phyloP scores from a whole-genome alignment of 2,888 invertebrate genomes.

The Cetonia aurata region DNA sequence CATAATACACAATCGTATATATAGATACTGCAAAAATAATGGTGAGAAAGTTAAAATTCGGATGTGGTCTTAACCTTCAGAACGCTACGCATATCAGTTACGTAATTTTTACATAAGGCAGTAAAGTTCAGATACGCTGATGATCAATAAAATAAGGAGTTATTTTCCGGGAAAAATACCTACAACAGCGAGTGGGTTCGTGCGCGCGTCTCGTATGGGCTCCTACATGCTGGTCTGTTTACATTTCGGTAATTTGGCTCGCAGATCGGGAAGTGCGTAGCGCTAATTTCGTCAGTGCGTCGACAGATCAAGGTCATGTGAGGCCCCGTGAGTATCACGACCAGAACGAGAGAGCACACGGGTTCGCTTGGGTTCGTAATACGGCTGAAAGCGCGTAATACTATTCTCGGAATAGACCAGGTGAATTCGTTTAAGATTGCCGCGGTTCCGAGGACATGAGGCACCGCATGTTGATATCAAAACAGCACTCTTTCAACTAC shows the following conservation, averaged over 20 bases:
- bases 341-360: conserved; percentile 18
- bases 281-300: conserved; percentile 49
- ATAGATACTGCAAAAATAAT: too few relatives aligned
- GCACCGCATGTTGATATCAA: conserved; percentile 3
- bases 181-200: conserved; percentile 1
- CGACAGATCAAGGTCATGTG: conserved; percentile 47
- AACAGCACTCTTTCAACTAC: too few relatives aligned
- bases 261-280: conserved; percentile 50
- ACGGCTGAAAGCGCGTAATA: conserved; percentile 27
- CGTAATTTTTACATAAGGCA: too few relatives aligned
- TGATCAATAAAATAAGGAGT: too few relatives aligned
- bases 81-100: too few relatives aligned
- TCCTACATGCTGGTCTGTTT: conserved; percentile 16
- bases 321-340: conserved; percentile 43
- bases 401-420: conserved; percentile 38
- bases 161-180: too few relatives aligned
- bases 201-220: neutral
- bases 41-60: too few relatives aligned
- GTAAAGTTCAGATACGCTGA: too few relatives aligned
- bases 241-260: conserved; percentile 34
- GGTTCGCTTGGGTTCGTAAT: conserved; percentile 12
- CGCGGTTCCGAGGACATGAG: conserved; percentile 30
- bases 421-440: conserved; percentile 36
- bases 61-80: too few relatives aligned
- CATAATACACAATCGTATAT: too few relatives aligned